Conservation (phyloP, 1,140 invertebrate genomes). For the Sarcophaga peregrina region DNA sequence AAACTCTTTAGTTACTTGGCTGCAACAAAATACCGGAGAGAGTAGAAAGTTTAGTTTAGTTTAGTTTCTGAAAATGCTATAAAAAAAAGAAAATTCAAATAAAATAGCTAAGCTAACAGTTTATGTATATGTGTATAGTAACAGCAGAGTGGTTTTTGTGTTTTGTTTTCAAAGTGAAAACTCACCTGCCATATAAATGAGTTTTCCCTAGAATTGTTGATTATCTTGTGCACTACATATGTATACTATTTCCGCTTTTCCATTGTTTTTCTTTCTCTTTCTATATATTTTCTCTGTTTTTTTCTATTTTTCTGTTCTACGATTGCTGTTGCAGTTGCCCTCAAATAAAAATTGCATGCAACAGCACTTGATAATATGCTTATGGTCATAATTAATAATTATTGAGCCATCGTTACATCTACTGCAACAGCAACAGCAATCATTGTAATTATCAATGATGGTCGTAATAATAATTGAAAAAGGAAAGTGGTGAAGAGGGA, state of each 20-base stretch:
- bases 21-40: conserved; percentile 29
- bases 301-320: neutral
- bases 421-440: neutral
- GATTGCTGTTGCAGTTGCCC: too few species aligned
- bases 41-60: conserved; percentile 37
- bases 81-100: neutral
- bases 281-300: too few species aligned
- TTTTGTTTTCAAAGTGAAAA: too few species aligned
- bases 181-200: conserved; percentile 19
- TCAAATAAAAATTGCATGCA: conserved; percentile 28
- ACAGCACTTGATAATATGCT: conserved; percentile 39
- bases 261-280: too few species aligned
- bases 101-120: neutral
- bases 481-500: neutral
- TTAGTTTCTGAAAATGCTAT: neutral
- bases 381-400: conserved; percentile 41
- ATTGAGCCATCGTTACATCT: conserved; percentile 25
- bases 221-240: neutral
- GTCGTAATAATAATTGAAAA: conserved; percentile 20
- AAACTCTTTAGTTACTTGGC: neutral
- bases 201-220: conserved; percentile 20
- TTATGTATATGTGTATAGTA: neutral
- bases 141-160: too few species aligned
- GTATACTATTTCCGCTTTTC: neutral
- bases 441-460: conserved; percentile 10